Percentiles rank a stretch among this genome's conserved stretches.
These are phyloP conservation scores for Diaprepes abbreviatus DNA, from an alignment of 2,888 invertebrate species.

Conservation along the genomic window DNA sequence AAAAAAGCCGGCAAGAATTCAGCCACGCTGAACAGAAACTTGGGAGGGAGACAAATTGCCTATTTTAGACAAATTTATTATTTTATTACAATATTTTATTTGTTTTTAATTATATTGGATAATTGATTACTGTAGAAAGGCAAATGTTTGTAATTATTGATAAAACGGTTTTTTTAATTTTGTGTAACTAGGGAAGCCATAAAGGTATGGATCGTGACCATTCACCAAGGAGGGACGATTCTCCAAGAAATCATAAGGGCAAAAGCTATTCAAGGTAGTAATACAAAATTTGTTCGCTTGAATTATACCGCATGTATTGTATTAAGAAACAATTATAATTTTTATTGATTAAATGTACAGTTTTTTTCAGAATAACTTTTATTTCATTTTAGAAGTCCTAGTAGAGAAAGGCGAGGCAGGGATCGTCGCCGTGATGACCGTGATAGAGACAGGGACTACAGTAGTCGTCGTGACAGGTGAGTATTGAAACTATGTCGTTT, in stretches of 20 bases:
- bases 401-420: slow-evolving; percentile 65
- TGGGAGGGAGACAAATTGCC: background rate
- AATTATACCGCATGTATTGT: too few relatives aligned
- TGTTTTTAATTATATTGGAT: background rate
- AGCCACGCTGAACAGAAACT: background rate
- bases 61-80: background rate
- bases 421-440: slow-evolving; percentile 65
- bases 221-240: slow-evolving; percentile 65
- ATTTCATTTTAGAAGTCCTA: too few relatives aligned
- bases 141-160: slow-evolving; percentile 38
- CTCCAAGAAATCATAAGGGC: slow-evolving; percentile 65
- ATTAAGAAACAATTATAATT: too few relatives aligned
- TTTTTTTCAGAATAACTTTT: too few relatives aligned
- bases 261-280: slow-evolving; percentile 66
- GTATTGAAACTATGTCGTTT: background rate
- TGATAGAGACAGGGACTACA: slow-evolving; percentile 66
- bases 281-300: too few relatives aligned
- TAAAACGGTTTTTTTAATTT: too few relatives aligned
- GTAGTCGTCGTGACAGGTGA: slow-evolving; percentile 65
- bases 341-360: too few relatives aligned
- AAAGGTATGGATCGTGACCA: slow-evolving; percentile 62
- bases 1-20: slow-evolving; percentile 18
- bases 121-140: background rate
- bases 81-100: background rate
- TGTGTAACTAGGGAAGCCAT: slow-evolving; percentile 60